phyloP scores from a whole-genome alignment of 2,113 vertebrate genomes.

The Arizona elegans region DNA sequence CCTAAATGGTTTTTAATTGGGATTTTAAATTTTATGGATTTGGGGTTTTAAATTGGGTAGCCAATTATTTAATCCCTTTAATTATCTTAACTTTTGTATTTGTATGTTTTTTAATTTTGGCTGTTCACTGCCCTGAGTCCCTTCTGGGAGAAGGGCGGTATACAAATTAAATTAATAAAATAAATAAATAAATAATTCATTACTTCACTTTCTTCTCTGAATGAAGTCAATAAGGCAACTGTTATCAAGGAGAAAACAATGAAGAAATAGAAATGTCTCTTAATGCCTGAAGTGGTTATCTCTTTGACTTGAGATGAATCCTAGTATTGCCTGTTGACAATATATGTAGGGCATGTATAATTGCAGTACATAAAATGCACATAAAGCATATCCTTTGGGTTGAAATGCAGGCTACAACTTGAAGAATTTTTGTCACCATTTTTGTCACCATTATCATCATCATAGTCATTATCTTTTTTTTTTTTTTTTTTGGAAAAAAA shows the following conservation, averaged over 20 bases:
- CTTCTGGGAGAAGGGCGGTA: no score
- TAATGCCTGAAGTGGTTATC: not conserved
- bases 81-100: no score
- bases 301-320: not conserved
- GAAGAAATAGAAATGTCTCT: not conserved
- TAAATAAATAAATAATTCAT: no score
- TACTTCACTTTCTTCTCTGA: not conserved
- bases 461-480: not conserved
- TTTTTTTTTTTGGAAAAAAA: conserved; percentile 33
- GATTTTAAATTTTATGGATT: no score
- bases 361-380: not conserved
- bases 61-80: no score
- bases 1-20: no score
- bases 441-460: not conserved
- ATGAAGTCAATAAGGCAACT: not conserved
- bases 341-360: no score
- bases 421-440: not conserved
- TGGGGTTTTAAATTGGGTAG: no score
- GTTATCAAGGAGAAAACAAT: not conserved
- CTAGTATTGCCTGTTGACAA: not conserved
- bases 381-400: not conserved
- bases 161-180: no score
- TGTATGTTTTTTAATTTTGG: no score
- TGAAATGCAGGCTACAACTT: not conserved
- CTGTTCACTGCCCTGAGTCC: no score